Conservation (phyloP, 2,888 invertebrate genomes). For the Caenorhabditis sp. region DNA sequence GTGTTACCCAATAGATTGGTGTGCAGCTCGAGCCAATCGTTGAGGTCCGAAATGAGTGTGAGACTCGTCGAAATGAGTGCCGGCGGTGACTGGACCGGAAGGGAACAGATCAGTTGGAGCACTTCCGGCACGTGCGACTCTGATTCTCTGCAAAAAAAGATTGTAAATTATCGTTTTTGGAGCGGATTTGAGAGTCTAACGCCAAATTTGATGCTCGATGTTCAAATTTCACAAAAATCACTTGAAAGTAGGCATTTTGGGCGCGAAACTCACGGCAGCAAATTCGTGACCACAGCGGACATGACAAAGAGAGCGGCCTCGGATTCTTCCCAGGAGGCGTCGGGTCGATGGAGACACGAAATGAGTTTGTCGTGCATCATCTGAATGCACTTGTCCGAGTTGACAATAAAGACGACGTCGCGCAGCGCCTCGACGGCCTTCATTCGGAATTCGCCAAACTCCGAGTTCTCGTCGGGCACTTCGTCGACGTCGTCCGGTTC, state of each 20-base stretch:
- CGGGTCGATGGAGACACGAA: conserved; percentile 15
- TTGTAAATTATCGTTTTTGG: not conserved
- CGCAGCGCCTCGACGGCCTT: conserved; percentile 88
- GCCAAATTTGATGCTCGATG: too few species aligned
- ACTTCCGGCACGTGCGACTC: conserved; percentile 93
- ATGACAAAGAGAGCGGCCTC: conserved; percentile 95
- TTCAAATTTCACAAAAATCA: not conserved
- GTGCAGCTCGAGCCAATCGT: conserved; percentile 95
- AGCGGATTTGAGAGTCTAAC: too few species aligned
- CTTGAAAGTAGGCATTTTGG: too few species aligned
- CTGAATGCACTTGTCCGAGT: conserved; percentile 90
- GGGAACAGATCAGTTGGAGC: conserved; percentile 89
- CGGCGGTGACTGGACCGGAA: conserved; percentile 88
- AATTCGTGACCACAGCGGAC: conserved; percentile 86
- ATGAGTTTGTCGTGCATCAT: conserved; percentile 80
- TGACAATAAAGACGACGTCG: conserved; percentile 96
- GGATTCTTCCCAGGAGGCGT: conserved; percentile 87
- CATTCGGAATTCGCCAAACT: conserved; percentile 88
- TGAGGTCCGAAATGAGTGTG: conserved; percentile 82
- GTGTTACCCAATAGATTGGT: conserved; percentile 84
- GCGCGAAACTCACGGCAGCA: conserved; percentile 88
- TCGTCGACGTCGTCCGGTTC: conserved; percentile 91
- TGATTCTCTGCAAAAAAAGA: conserved; percentile 85
- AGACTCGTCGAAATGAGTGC: conserved; percentile 91
- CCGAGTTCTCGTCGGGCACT: conserved; percentile 87